Base-by-base conservation (phyloP, 2,888 invertebrate genomes). In the Syrphus vitripennis region DNA sequence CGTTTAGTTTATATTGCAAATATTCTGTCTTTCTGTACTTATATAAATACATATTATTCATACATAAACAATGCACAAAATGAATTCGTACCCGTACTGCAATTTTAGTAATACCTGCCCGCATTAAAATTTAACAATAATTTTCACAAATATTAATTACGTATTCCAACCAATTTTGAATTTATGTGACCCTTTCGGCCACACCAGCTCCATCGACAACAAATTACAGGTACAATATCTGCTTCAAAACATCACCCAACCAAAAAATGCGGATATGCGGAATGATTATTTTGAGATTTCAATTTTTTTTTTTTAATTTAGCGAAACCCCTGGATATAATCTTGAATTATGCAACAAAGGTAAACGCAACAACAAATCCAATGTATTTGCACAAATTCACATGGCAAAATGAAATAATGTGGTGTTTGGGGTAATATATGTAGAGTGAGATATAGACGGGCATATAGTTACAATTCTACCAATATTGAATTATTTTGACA, bases 401-500 rank as follows among this genome's bases (percentile, higher is more conserved):
- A 40, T 26, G 42, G n/a, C 42, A 71, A 53, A 55, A 63, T 24
- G 53, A 26, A 48, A 67, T 34, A 12, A 55, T 42, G 67, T 26
- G 21, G 61, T 29, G 16, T 45, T 26, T 65, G 10, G n/a, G n/a
- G n/a, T 4, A 16, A 19, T 7, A 10, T n/a, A 29, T n/a, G 3
- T 2, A 5, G 10, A 55, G 9, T 55, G 6, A 34, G 10, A 14
- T 2, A 0, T 14, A 0, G 16, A 26, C 6, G 21, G 48, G 16
- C 9, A 34, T 40, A 53, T 50, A 70, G 69, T 21, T 34, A 57
- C 31, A 37, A 67, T 19, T 45, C 53, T 34, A 37, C 70, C 16
- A 50, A 61, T 65, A 78, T 76, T 75, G 74, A 74, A 65, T 74
- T 80, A 67, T 80, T 84, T 71, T 65, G 75, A 72, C 84, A 76